phyloP scores from a whole-genome alignment of 2,888 invertebrate genomes.

The Parochlus steinenii region DNA sequence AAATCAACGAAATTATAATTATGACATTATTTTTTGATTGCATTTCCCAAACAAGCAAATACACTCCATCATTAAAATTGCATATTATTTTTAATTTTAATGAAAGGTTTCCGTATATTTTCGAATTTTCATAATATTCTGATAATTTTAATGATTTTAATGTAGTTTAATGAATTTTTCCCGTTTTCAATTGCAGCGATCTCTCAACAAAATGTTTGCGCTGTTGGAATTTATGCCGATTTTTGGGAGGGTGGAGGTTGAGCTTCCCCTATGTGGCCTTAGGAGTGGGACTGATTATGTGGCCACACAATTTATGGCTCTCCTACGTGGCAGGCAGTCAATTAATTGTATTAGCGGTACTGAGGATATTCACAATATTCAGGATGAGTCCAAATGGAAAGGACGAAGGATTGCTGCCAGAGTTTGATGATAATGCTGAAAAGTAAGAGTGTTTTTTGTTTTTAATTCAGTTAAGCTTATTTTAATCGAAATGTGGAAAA shows the following conservation, averaged over 20 bases:
- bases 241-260: constrained; percentile 25
- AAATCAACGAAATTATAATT: no score
- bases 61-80: no score
- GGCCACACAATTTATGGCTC: constrained; percentile 33
- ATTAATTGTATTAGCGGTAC: constrained; percentile 29
- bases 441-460: constrained; percentile 24
- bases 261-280: constrained; percentile 24
- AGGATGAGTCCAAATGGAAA: constrained; percentile 21
- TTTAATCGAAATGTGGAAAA: constrained; percentile 2
- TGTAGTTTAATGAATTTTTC: not conserved
- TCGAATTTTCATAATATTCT: no score
- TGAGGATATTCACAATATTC: constrained; percentile 27
- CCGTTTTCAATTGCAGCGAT: constrained; percentile 2
- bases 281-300: constrained; percentile 24
- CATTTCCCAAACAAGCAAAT: no score
- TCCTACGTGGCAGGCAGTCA: constrained; percentile 34
- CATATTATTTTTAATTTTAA: no score
- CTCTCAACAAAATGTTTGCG: not conserved
- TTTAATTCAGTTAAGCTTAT: not conserved
- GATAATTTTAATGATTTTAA: not conserved
- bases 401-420: constrained; percentile 26
- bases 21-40: no score
- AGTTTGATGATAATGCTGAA: constrained; percentile 24
- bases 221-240: constrained; percentile 8
- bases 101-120: no score